Base-by-base conservation (phyloP, 2,888 invertebrate species). In the Diadegma fenestrale region DNA sequence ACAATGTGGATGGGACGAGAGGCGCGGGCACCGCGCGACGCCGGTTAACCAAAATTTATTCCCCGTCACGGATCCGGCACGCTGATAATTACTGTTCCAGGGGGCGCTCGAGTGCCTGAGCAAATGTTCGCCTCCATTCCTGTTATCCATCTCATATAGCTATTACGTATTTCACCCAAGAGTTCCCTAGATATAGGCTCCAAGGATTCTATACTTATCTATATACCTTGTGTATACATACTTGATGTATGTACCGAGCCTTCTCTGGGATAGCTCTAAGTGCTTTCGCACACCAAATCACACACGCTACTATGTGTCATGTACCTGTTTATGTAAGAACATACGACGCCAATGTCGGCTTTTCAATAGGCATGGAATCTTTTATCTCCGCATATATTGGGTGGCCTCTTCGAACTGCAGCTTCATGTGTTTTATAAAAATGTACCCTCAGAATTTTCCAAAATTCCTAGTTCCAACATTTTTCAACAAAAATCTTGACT, bases 1-100 rank as follows among this genome's bases (percentile, higher is more conserved):
- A 48, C 63, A 37, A 30, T 58, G 71, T 12, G 45, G 48, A 71
- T 19, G 72, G 77, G 26, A 33, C 45, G 54, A 30, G 48, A 41
- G n/a, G n/a, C n/a, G n/a, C n/a, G 72, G 61, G 19, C 75, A 72
- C 73, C 81, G 68, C 81, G 68, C 30, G 33, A 68, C 63, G 79
- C 79, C 68, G 76, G 83, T 82, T 87, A 84, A 86, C 83, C 82
- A 76, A 88, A 90, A 90, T 90, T 88, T 90, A 90, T 90, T 89
- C 89, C 86, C 75, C 84, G 83, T 85, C 89, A 89, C 88, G 89
- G 87, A 88, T 87, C 82, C 80, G 69, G 85, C 78, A 69, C 69
- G 75, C 83, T 87, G 89, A 90, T 89, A 89, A 90, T 90, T 90
- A 88, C 85, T 83, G 77, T 71, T 64, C 77, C 58, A 80, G 86